Evolutionary conservation across 2,888 invertebrate species (phyloP), one percentile per base, ranked within the genome.

Genomic region (Acrobasis repandana): DNA sequence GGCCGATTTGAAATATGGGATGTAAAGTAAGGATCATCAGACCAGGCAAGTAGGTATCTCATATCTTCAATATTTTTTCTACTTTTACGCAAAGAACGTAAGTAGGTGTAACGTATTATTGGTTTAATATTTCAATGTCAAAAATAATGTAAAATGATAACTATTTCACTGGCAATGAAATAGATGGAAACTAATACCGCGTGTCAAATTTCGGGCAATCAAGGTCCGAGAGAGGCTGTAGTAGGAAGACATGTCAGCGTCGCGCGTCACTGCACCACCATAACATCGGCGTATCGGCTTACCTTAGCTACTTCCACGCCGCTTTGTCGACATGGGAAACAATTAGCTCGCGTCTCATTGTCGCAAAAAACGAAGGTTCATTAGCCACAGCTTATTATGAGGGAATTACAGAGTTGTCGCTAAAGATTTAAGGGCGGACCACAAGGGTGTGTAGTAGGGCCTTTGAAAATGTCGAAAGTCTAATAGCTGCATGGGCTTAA

Each of bases 201-300:
- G 46, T 59, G n/a, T 59, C 59, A 46, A 52, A 78, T 81, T 84
- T 83, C 77, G 79, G 75, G 62, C 62, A 64, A 69, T 79, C 82
- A 81, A 83, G 80, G 79, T 72, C 72, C 68, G 66, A 64, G 67
- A 71, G 72, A 61, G 70, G 67, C 65, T 60, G 67, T n/a, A n/a
- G n/a, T n/a, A 56, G 36, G 56, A 66, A 65, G 65, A 69, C 67
- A n/a, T 65, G 63, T 68, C 60, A 58, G 49, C 36, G 56, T 58
- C 36, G n/a, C 64, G 67, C 65, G 65, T 69, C 75, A 65, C n/a
- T 18, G 54, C 54, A 10, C 52, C 54, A 10, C 52, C 8, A 11
- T 20, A 33, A n/a, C 43, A 10, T 9, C 56, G 8, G 9, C 2
- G 43, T 81, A 79, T 86, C 75, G 59, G 61, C 70, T 86, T 85